These are phyloP conservation scores for Drosophila gunungcola DNA, from an alignment of 1,140 invertebrate species.

Conservation along the genomic window DNA sequence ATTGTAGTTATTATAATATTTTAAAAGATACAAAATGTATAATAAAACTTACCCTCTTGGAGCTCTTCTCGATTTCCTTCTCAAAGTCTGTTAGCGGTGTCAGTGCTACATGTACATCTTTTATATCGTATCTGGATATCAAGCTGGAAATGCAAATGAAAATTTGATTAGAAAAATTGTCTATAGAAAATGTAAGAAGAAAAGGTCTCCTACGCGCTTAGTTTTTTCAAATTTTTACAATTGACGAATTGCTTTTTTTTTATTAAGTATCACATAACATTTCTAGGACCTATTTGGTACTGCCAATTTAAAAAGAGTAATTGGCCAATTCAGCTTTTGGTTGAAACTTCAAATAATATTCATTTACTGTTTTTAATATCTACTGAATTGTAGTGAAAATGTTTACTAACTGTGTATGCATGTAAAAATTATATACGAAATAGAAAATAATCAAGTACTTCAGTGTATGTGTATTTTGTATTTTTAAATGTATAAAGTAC, in stretches of 20 bases:
- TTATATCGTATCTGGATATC: slow-evolving; percentile 76
- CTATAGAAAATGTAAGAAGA: background rate
- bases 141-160: slow-evolving; percentile 26
- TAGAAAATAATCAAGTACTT: too few relatives aligned
- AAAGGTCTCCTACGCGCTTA: slow-evolving; percentile 39
- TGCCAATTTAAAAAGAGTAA: too few relatives aligned
- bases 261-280: too few relatives aligned
- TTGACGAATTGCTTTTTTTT: background rate
- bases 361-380: too few relatives aligned
- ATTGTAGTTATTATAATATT: slow-evolving; percentile 34
- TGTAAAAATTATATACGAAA: too few relatives aligned
- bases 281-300: too few relatives aligned
- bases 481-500: too few relatives aligned
- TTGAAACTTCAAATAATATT: too few relatives aligned
- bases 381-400: too few relatives aligned
- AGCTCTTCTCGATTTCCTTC: slow-evolving; percentile 82
- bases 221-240: slow-evolving; percentile 12
- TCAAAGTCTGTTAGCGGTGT: slow-evolving; percentile 81
- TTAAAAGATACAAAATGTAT: slow-evolving; percentile 31
- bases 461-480: too few relatives aligned
- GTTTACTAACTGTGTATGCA: too few relatives aligned
- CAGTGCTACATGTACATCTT: slow-evolving; percentile 79
- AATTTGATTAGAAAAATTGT: background rate
- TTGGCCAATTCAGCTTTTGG: too few relatives aligned
- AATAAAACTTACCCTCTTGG: slow-evolving; percentile 74